These are phyloP conservation scores for Anguilla japonica DNA, from an alignment of 2,113 vertebrate species.

Conservation along the genomic window DNA sequence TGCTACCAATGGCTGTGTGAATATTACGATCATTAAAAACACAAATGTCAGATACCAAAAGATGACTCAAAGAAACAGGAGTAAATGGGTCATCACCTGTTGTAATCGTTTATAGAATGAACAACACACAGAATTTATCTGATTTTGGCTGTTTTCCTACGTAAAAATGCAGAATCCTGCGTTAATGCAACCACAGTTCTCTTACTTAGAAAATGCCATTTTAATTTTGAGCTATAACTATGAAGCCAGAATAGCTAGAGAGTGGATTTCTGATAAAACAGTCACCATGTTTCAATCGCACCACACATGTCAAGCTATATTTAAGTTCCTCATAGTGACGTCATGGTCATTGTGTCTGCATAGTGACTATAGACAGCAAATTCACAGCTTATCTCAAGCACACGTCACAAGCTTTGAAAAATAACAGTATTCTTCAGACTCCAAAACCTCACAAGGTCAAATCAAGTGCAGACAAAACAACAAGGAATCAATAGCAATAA, in stretches of 20 bases:
- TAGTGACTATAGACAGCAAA: not conserved
- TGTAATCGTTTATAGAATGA: too few relatives aligned
- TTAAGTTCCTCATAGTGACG: not conserved
- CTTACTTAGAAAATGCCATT: not conserved
- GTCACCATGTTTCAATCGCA: not conserved
- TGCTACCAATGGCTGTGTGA: too few relatives aligned
- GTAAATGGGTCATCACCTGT: too few relatives aligned
- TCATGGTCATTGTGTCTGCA: not conserved
- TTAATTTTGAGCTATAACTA: not conserved
- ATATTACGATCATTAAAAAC: too few relatives aligned
- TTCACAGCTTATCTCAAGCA: not conserved
- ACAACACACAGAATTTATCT: not conserved
- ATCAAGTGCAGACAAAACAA: too few relatives aligned
- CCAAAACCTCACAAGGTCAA: too few relatives aligned
- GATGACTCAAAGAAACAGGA: too few relatives aligned
- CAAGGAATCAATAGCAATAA: too few relatives aligned
- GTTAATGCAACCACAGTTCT: not conserved
- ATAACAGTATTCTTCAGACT: not conserved
- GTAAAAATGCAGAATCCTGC: not conserved
- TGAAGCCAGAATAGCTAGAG: not conserved
- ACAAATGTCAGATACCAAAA: too few relatives aligned
- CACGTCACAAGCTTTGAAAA: not conserved
- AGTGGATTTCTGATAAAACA: not conserved
- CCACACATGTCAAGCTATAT: not conserved
- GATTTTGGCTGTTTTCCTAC: not conserved